Conservation (phyloP, 2,113 vertebrate species). For the Phylloscopus trochilus region DNA sequence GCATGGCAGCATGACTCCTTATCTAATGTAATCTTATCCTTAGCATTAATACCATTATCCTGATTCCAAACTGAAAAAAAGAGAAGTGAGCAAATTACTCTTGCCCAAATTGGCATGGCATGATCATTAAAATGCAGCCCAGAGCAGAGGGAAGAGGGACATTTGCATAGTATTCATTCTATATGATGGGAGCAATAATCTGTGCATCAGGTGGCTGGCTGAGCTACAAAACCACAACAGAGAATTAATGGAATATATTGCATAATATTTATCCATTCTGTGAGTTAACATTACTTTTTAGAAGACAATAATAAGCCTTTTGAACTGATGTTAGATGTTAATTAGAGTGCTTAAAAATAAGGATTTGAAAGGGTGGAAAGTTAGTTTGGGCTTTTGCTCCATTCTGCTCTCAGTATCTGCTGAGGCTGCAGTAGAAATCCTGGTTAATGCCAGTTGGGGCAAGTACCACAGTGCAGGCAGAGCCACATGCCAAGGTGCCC, state of each 20-base stretch:
- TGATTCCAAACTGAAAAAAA: background rate
- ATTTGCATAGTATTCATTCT: background rate
- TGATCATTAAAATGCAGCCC: background rate
- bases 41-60: background rate
- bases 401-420: background rate
- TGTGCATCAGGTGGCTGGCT: background rate
- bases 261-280: background rate
- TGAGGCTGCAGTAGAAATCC: background rate
- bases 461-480: background rate
- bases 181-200: background rate
- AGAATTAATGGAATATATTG: background rate
- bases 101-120: background rate
- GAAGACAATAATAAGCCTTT: background rate
- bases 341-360: background rate
- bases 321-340: background rate
- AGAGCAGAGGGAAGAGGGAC: background rate
- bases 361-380: background rate
- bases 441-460: background rate
- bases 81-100: background rate
- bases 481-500: accelerated
- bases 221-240: background rate
- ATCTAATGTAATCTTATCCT: background rate
- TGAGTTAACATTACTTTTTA: background rate
- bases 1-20: background rate
- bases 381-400: background rate